Percentiles rank a stretch among this genome's conserved stretches.
phyloP scores from a whole-genome alignment of 1,140 invertebrate genomes.

The Pomacea maculata region DNA sequence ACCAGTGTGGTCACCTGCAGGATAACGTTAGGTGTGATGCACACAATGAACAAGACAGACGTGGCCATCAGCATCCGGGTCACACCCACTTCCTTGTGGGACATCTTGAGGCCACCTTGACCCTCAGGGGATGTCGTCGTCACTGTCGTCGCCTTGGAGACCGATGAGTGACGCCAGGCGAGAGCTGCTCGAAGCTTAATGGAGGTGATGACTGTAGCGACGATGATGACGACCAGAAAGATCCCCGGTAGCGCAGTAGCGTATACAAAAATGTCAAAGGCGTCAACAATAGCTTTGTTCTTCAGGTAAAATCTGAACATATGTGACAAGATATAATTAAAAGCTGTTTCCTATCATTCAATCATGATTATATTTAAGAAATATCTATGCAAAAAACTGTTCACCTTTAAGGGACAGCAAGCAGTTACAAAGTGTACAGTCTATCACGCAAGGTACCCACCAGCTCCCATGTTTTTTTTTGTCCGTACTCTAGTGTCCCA shows the following conservation, averaged over 20 bases:
- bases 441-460: too few relatives aligned
- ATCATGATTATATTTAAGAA: too few relatives aligned
- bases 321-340: too few relatives aligned
- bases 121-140: not conserved
- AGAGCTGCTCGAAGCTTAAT: slow-evolving; percentile 2
- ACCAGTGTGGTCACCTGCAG: not conserved
- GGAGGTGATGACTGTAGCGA: slow-evolving; percentile 12
- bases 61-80: slow-evolving; percentile 9
- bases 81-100: not conserved
- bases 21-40: not conserved
- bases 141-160: not conserved
- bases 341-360: too few relatives aligned
- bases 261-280: slow-evolving; percentile 7
- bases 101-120: not conserved
- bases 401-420: too few relatives aligned
- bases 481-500: too few relatives aligned
- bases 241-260: not conserved
- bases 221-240: slow-evolving; percentile 11
- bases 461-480: too few relatives aligned
- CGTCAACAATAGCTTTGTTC: not conserved
- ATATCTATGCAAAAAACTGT: too few relatives aligned
- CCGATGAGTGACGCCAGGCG: not conserved
- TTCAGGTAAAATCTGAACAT: not conserved
- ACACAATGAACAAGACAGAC: slow-evolving; percentile 18
- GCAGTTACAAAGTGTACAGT: too few relatives aligned